phyloP scores from a whole-genome alignment of 2,113 vertebrate species.

The Mobula birostris region DNA sequence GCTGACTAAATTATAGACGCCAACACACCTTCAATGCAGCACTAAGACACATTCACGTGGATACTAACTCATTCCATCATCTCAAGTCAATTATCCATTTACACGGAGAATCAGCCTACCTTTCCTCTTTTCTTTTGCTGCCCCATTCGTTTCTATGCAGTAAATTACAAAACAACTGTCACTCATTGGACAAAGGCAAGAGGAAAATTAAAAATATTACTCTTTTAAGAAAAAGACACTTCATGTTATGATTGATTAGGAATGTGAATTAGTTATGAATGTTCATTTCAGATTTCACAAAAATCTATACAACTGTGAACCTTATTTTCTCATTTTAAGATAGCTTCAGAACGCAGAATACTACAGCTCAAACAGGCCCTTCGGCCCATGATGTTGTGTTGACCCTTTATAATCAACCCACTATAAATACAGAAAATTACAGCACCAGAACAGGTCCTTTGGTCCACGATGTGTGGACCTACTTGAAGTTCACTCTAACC shows the following conservation, averaged over 20 bases:
- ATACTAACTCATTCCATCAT: neutral
- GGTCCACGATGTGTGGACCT: no score
- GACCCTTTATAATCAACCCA: no score
- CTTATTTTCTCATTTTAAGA: neutral
- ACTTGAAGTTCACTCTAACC: no score
- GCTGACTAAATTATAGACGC: neutral
- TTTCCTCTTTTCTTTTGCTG: constrained; percentile 70
- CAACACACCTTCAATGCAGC: neutral
- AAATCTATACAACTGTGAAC: neutral
- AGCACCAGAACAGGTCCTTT: no score
- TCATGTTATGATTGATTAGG: no score
- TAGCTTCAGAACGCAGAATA: neutral
- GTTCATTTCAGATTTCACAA: no score
- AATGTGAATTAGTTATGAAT: neutral
- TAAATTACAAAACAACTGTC: constrained; percentile 43
- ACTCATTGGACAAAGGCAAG: constrained; percentile 37
- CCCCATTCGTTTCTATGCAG: constrained; percentile 59
- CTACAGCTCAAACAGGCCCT: no score
- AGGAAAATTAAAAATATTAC: neutral
- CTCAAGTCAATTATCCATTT: neutral
- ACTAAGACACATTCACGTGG: neutral
- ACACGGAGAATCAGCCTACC: constrained; percentile 48
- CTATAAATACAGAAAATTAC: no score
- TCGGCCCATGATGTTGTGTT: no score
- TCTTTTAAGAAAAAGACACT: neutral